Evolutionary conservation across 2,888 invertebrate genomes (phyloP), one percentile per base, ranked within the genome.

Genomic region (Fragum sueziense): DNA sequence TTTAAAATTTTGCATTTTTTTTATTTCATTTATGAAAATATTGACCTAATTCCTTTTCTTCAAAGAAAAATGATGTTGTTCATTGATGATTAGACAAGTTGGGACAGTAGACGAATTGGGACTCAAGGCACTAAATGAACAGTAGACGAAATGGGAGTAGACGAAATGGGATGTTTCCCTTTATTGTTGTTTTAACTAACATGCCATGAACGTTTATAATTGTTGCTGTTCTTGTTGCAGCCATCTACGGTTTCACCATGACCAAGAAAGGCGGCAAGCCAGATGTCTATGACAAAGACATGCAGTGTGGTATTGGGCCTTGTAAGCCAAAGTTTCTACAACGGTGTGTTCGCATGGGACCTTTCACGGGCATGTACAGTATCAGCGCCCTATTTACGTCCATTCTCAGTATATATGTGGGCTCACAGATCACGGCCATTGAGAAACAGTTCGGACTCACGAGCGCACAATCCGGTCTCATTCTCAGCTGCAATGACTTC

Each of bases 401-500:
- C 1, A 76, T 85, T 59, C 65, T 88, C 6, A 73, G 69, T 29
- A 77, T 88, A 29, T 87, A 88, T 67, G 80, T 86, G 11, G 69
- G 78, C 9, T 88, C 87, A 9, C 88, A 88, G 59, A 85, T 88
- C 17, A 89, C 89, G 7, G 87, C 89, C 27, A 86, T 90, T 14
- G 90, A 90, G 74, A 87, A 83, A 72, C 85, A 87, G 47, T 90
- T 86, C 59, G 89, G 89, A 2, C 80, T 90, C 9, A 87, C 86
- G 27, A 89, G 89, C 71, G 77, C 88, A 1, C 86, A 88, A 54
- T 87, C 86, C 3, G 90, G 90, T 0, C 85, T 90, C 51, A 67
- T 90, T 2, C 77, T 90, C 27, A 88, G 88, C 61, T 87, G 88
- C 62, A 90, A 90, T 75, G 89, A 90, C 74, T 86, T 90, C 37